A percentile compares a stretch with the other conserved stretches of the same genome.
Conservation (phyloP, 2,888 invertebrate genomes). For the Noctua janthina region DNA sequence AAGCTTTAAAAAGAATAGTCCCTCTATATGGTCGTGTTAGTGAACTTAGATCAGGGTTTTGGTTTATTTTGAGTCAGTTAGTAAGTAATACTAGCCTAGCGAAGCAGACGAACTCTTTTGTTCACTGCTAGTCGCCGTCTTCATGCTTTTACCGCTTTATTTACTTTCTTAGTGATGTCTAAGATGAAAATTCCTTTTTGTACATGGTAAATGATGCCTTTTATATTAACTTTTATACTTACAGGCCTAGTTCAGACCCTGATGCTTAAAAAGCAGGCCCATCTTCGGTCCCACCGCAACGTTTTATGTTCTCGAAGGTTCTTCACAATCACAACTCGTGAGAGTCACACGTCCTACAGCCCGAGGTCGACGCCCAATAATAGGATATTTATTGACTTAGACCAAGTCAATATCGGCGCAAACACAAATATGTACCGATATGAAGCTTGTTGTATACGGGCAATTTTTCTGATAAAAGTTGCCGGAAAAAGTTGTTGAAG, state of each 20-base stretch:
- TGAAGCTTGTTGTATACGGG: conserved; percentile 7
- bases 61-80: not conserved
- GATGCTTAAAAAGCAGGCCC: not conserved
- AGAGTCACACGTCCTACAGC: conserved; percentile 16
- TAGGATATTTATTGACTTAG: conserved; percentile 65
- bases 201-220: not conserved
- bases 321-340: conserved; percentile 15
- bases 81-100: no score
- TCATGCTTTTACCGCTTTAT: not conserved
- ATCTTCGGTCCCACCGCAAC: not conserved
- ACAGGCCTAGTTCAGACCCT: no score
- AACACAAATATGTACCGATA: conserved; percentile 43
- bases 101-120: not conserved
- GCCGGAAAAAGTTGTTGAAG: not conserved
- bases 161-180: not conserved
- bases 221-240: not conserved
- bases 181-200: not conserved
- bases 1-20: no score
- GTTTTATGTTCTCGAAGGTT: not conserved
- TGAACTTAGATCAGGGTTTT: not conserved
- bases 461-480: not conserved
- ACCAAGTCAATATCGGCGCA: conserved; percentile 56
- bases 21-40: not conserved
- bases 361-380: conserved; percentile 49
- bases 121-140: not conserved